A percentile compares a stretch with the other conserved stretches of the same genome.
These are phyloP conservation scores for Aphis craccivora DNA, from an alignment of 1,140 invertebrate species.

Conservation along the genomic window DNA sequence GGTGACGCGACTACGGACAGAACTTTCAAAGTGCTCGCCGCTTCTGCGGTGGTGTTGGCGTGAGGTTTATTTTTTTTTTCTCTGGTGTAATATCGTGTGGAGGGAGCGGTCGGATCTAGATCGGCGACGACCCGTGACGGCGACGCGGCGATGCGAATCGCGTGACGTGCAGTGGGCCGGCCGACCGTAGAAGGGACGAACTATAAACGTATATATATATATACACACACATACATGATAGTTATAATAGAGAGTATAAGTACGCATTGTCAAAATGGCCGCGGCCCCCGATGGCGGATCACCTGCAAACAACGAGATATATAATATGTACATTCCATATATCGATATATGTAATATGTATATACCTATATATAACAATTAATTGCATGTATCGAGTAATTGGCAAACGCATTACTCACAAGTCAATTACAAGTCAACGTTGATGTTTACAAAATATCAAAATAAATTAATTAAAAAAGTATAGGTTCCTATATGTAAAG, in stretches of 20 bases:
- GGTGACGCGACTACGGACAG: neutral
- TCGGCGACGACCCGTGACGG: neutral
- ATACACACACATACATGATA: neutral
- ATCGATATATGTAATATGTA: too few species aligned
- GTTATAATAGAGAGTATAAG: neutral
- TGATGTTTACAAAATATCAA: neutral
- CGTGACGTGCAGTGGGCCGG: slow-evolving; percentile 7
- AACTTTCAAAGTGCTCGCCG: neutral
- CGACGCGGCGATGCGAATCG: neutral
- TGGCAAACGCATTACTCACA: neutral
- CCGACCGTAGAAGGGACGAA: neutral
- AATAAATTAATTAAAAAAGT: neutral
- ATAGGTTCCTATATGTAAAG: too few species aligned
- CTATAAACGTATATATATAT: neutral
- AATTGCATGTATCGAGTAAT: too few species aligned
- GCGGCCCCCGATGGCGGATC: neutral
- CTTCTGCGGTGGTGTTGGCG: neutral
- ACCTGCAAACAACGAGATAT: neutral
- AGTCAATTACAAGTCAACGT: too few species aligned
- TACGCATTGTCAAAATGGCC: slow-evolving; percentile 14
- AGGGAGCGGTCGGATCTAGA: neutral
- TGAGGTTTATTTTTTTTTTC: neutral
- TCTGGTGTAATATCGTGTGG: too few species aligned
- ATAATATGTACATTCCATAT: too few species aligned
- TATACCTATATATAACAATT: too few species aligned